phyloP scores from a whole-genome alignment of 37 sponge, comb jelly and placozoan genomes.

The Crambe crambe region DNA sequence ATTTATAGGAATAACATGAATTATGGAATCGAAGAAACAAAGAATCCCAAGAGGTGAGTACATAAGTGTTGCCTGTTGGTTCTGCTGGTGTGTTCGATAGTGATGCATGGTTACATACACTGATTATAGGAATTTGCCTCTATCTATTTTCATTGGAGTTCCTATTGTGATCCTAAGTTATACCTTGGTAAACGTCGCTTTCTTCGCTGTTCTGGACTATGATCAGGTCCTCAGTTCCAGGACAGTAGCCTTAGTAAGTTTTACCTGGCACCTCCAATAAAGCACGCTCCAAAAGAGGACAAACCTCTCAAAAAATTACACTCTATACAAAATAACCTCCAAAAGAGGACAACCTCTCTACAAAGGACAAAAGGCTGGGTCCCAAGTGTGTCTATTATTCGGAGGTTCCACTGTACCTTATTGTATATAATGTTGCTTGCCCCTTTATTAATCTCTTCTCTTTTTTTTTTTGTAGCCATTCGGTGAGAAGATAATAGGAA shows the following conservation, averaged over 20 bases:
- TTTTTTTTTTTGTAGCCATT: slow-evolving; percentile 32
- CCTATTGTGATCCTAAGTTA: slow-evolving; percentile 62
- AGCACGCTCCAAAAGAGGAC: too few species aligned
- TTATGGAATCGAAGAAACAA: slow-evolving; percentile 55
- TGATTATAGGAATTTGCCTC: slow-evolving; percentile 65
- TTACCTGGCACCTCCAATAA: background rate
- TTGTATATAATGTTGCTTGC: too few species aligned
- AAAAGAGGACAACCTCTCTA: too few species aligned
- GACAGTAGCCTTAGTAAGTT: slow-evolving; percentile 74
- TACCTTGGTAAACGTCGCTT: slow-evolving; percentile 70
- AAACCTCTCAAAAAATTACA: too few species aligned
- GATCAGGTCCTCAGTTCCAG: slow-evolving; percentile 20
- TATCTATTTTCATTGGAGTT: slow-evolving; percentile 58
- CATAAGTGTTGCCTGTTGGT: background rate
- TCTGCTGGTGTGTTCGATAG: background rate
- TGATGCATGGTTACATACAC: background rate
- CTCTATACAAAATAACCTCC: too few species aligned
- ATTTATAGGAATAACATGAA: slow-evolving; percentile 48
- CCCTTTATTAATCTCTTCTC: background rate
- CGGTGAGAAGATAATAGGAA: slow-evolving; percentile 36
- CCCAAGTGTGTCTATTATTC: too few species aligned
- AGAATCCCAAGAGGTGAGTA: slow-evolving; percentile 41
- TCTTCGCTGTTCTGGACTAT: slow-evolving; percentile 61
- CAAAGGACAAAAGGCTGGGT: too few species aligned
- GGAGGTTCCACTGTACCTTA: too few species aligned